Evolutionary conservation across 2,797 vertebrate genomes (phyloP), one percentile per base, ranked within the genome.

Genomic region (Characodon lateralis): DNA sequence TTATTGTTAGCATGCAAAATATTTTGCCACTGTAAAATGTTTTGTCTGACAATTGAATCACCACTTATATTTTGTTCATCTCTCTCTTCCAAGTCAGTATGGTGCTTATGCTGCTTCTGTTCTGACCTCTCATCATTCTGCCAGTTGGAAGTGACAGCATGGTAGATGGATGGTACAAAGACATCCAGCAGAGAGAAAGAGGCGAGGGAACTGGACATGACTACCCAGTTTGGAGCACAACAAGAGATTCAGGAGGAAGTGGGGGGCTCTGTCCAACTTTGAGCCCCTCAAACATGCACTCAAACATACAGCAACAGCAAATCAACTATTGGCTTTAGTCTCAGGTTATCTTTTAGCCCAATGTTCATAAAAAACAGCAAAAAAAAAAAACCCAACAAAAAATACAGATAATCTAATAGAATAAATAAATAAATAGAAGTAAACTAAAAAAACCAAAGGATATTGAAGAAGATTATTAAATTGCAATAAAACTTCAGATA

Each of bases 221-320:
- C 75, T 12, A 83, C 89, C 85, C 91, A 92, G 89, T 89, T 87
- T 92, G 89, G 78, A 88, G 39, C 88, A 56, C 87, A 91, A 92
- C 82, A 35, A 86, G 89, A 77, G 76, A 79, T 66, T 72, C 5
- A 58, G 61, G 20, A n/a, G 58, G 56, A 43, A 68, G 71, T 10
- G 31, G 35, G 6, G 69, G 65, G 31, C 3, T 43, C 58, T 50
- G 35, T 63, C 70, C 58, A 46, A 41, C 56, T 65, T 53, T 24
- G 24, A 39, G 53, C 22, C 69, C 35, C 48, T 66, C 56, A 39
- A 18, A 58, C 28, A 39, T 35, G 77, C 78, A 81, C 82, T 73
- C 79, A 74, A 58, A 78, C 39, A 66, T 65, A 50, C 59, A 77
- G 31, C 5, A 35, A 66, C n/a, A 61, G 48, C 8, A 82, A 41